Base-by-base conservation (phyloP, 2,888 invertebrate species). In the Mesopsocus fuscifrons region DNA sequence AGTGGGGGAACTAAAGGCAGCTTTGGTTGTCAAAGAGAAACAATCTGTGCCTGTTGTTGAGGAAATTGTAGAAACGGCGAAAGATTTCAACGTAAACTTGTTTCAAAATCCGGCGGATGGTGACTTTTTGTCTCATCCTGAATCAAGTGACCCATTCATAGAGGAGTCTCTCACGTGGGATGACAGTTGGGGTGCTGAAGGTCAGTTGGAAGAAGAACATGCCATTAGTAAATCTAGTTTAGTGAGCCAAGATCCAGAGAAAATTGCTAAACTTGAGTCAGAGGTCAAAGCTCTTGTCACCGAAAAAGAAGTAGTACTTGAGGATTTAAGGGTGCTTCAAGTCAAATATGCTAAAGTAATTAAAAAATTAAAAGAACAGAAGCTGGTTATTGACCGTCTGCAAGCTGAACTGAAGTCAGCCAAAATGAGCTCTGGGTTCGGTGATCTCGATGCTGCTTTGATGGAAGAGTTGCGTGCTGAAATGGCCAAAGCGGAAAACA, bases 361-460 rank as follows among this genome's bases (percentile, higher is more conserved):
- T 51, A 79, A 80, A 53, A 89, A 87, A 59, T 61, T 89, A 34
- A 89, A 87, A 58, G 80, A 84, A 55, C 71, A 84, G 43, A 89
- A 88, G 59, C 60, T 62, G 2, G 71, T 70, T 47, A 71, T 76
- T 54, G 77, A 78, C 30, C 64, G 67, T 50, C 57, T 77, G 30
- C 59, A 61, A 9, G 66, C 66, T 44, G 70, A 74, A 56, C 52
- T 71, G 45, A 68, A 66, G 51, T 57, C 65, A 18, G 63, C 65
- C 26, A 67, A 66, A 51, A 65, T 70, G 42, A 64, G 66, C 13
- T 63, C 66, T 44, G 65, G 57, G 34, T 63, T 72, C 38, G 69
- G 71, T 34, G 74, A 79, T 54, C 64, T 87, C 38, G 80, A 85
- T 53, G 69, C 71, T 44, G 75, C 84, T 5, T 79, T 87, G 46